Base-by-base conservation (phyloP, 2,797 vertebrate species). In the Xenentodon cancila region DNA sequence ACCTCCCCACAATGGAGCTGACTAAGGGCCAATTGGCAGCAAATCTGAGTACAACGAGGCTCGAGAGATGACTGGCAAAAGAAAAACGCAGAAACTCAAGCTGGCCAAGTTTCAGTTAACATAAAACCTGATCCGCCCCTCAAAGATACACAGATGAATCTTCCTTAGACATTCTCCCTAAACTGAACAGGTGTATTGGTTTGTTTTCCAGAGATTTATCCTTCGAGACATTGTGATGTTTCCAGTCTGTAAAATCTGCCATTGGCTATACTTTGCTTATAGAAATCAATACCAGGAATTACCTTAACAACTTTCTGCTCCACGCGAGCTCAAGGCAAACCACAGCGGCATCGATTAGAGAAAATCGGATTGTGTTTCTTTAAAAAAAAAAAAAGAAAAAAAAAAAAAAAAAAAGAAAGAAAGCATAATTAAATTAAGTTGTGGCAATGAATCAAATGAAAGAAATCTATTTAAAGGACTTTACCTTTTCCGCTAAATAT, bases 11-110 rank as follows among this genome's bases (percentile, higher is more conserved):
- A 87, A 81, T 71, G 58, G 68, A 71, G 79, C 81, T 87, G 82
- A 88, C 84, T 81, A 53, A 72, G 75, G 75, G 91, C 88, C 88
- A 89, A 82, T 89, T 92, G 91, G 91, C 91, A 92, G 47, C 50
- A 3, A 84, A 84, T 90, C 80, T 80, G 81, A 89, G 84, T 81
- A 62, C 71, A 75, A 72, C 45, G 7, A 81, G 69, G 84, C 84
- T 87, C 73, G 2, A 71, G 82, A 88, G 86, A 84, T 84, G 78
- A 81, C 80, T 88, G 84, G 84, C 84, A 79, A 77, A 62, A 77
- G 56, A 81, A 75, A 73, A 72, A 79, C n/a, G 19, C 55, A 75
- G 71, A 82, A 68, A 77, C 65, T 54, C 43, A 43, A 78, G 75
- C 22, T 47, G 9, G 87, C 86, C 87, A 88, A 86, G 81, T 80